A percentile compares a stretch with the other conserved stretches of the same genome.
Conservation (phyloP, 1,140 invertebrate genomes). For the Papilio polytes region DNA sequence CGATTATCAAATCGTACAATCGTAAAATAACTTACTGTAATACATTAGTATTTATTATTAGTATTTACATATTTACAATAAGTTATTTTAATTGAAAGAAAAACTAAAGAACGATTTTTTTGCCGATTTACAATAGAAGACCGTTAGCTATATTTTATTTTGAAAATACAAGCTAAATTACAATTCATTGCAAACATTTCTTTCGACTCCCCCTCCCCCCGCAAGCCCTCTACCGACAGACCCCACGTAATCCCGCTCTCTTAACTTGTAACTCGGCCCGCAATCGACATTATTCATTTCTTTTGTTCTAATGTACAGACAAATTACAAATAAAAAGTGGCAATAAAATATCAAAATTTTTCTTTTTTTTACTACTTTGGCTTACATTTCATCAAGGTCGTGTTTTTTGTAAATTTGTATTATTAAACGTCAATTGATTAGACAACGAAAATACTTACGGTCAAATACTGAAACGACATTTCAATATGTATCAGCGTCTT, state of each 20-base stretch:
- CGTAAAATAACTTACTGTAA: no score
- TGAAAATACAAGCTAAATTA: background rate
- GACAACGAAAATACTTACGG: no score
- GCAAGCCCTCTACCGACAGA: background rate
- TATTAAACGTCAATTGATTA: no score
- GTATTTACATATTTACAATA: background rate
- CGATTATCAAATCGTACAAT: no score
- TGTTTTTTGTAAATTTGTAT: no score
- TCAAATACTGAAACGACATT: no score
- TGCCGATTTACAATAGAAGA: no score
- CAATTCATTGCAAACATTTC: constrained; percentile 13
- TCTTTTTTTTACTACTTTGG: background rate
- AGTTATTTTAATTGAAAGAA: background rate
- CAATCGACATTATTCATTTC: constrained; percentile 6
- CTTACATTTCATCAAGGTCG: no score
- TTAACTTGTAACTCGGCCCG: background rate
- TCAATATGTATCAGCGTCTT: no score
- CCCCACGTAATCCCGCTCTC: constrained; percentile 11
- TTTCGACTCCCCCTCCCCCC: background rate
- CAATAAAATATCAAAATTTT: background rate
- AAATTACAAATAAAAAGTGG: background rate
- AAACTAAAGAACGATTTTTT: no score
- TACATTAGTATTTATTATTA: no score
- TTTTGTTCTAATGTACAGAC: constrained; percentile 19
- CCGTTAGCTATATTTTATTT: background rate